A percentile compares a stretch with the other conserved stretches of the same genome.
Conservation (phyloP, 2,888 invertebrate species). For the Biston betularia region DNA sequence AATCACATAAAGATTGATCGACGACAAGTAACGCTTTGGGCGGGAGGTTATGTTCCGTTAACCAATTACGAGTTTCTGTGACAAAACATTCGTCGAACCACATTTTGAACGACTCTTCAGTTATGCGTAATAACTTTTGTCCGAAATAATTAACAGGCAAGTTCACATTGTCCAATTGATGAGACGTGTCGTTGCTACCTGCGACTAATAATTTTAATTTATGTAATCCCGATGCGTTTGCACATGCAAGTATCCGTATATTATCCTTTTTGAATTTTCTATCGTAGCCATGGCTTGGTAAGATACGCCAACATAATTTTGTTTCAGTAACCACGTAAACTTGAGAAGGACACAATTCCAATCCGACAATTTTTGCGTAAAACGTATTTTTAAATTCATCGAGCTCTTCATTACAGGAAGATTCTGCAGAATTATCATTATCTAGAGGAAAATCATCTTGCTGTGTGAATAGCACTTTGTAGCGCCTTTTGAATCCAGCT, state of each 20-base stretch:
- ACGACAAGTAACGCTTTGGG: constrained; percentile 45
- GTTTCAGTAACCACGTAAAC: constrained; percentile 45
- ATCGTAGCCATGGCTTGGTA: constrained; percentile 39
- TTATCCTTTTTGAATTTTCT: constrained; percentile 34
- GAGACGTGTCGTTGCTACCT: constrained; percentile 26
- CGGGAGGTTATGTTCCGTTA: constrained; percentile 37
- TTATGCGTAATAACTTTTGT: constrained; percentile 25
- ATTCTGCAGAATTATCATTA: constrained; percentile 1
- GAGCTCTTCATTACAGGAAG: constrained; percentile 2
- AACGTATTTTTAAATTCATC: constrained; percentile 20
- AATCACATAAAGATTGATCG: constrained; percentile 42
- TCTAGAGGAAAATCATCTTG: constrained; percentile 5
- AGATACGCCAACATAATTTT: constrained; percentile 45
- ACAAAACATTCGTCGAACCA: constrained; percentile 45
- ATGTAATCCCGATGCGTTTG: constrained; percentile 43
- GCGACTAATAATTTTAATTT: constrained; percentile 44
- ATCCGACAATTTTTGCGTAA: constrained; percentile 15
- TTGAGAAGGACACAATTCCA: constrained; percentile 31
- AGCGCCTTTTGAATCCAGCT: constrained; percentile 38
- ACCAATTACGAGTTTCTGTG: constrained; percentile 35
- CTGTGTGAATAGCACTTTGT: constrained; percentile 25
- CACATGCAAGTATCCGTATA: constrained; percentile 40
- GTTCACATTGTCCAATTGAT: constrained; percentile 32
- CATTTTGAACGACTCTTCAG: constrained; percentile 38
- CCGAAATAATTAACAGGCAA: constrained; percentile 41